Evolutionary conservation across 1,140 invertebrate genomes (phyloP).

Genomic region (Aricia agestis): DNA sequence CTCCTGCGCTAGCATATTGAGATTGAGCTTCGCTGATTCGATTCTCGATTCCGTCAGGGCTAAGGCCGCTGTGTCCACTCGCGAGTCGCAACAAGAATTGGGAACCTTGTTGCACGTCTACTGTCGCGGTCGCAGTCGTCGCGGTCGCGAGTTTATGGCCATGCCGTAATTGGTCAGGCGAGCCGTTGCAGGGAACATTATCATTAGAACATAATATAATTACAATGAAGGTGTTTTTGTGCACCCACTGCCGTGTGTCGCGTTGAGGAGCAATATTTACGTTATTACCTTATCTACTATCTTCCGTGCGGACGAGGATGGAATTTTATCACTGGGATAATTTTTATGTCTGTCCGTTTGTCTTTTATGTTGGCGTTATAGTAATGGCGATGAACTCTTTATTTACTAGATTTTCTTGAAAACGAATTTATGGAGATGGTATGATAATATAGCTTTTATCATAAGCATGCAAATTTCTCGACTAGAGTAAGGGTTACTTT

Average conservation of each 20-base stretch:
- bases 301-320: background rate
- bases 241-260: background rate
- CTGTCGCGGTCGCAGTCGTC: too few relatives aligned
- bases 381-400: too few relatives aligned
- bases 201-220: slow-evolving; percentile 1
- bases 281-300: background rate
- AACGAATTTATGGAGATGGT: too few relatives aligned
- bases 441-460: too few relatives aligned
- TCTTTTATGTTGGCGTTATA: background rate
- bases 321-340: background rate
- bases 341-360: background rate
- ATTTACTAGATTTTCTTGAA: background rate
- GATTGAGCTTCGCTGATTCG: too few relatives aligned
- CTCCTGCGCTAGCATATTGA: too few relatives aligned
- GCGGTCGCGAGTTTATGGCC: background rate
- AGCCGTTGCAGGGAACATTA: background rate
- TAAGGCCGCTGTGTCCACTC: too few relatives aligned
- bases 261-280: background rate
- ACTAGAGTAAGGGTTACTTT: too few relatives aligned
- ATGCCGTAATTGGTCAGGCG: background rate
- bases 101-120: too few relatives aligned
- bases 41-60: too few relatives aligned
- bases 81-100: too few relatives aligned
- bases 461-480: too few relatives aligned
- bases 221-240: background rate